A percentile compares a stretch with the other conserved stretches of the same genome.
Conservation (phyloP, 2,797 vertebrate species). For the Notolepis coatsorum region DNA sequence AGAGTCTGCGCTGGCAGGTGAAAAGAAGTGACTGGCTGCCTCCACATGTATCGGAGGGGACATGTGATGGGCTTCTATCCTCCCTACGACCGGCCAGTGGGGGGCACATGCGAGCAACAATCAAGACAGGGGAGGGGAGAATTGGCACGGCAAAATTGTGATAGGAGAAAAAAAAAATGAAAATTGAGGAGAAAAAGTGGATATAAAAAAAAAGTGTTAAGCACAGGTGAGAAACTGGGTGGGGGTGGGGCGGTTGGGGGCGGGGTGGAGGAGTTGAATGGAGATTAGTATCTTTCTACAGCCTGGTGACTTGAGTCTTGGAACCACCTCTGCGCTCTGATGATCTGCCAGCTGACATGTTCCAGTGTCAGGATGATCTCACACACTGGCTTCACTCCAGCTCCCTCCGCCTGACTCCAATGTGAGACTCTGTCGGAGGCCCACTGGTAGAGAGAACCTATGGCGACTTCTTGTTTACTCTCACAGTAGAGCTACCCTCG, state of each 20-base stretch:
- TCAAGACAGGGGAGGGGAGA: too few relatives aligned
- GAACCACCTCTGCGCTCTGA: slow-evolving; percentile 8
- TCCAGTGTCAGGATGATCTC: slow-evolving; percentile 5
- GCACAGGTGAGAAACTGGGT: slow-evolving; percentile 8
- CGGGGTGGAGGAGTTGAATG: slow-evolving; percentile 49
- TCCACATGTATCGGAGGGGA: too few relatives aligned
- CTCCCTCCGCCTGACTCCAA: slow-evolving; percentile 24
- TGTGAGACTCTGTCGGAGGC: slow-evolving; percentile 36
- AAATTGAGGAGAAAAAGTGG: too few relatives aligned
- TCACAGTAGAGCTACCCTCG: too few relatives aligned
- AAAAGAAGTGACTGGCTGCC: too few relatives aligned
- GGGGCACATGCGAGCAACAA: too few relatives aligned
- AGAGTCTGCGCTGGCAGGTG: too few relatives aligned
- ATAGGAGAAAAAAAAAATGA: too few relatives aligned
- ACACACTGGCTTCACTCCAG: slow-evolving; percentile 1
- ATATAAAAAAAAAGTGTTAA: not conserved
- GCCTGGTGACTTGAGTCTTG: slow-evolving; percentile 46
- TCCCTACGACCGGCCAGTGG: too few relatives aligned
- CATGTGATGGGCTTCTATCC: too few relatives aligned
- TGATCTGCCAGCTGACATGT: slow-evolving; percentile 43
- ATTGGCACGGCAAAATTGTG: too few relatives aligned
- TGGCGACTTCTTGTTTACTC: too few relatives aligned
- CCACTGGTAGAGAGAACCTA: not conserved
- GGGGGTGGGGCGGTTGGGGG: slow-evolving; percentile 22
- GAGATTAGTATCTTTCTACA: slow-evolving; percentile 48